Conservation (phyloP, 2,113 vertebrate species). For the Hystrix brachyura region DNA sequence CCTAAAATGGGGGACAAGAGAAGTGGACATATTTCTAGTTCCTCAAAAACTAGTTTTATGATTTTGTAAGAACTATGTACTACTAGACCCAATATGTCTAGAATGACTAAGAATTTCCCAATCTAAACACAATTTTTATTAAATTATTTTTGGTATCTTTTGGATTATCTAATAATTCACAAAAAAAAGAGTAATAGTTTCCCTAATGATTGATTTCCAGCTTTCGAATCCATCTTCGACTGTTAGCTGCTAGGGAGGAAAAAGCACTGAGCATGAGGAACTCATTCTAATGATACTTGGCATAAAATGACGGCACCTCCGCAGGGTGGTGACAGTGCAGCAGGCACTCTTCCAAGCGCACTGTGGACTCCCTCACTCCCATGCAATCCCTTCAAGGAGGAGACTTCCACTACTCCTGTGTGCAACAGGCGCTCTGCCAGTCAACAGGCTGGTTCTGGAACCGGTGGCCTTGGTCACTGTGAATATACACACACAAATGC, state of each 20-base stretch:
- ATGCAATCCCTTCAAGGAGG: background rate
- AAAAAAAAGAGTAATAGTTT: background rate
- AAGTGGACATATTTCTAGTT: background rate
- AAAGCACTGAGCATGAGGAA: background rate
- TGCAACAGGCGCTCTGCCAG: background rate
- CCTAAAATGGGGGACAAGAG: background rate
- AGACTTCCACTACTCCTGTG: background rate
- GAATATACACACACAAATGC: background rate
- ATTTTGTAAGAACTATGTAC: background rate
- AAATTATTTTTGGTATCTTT: background rate
- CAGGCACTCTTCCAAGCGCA: background rate
- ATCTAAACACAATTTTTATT: background rate
- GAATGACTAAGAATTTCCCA: constrained; percentile 9
- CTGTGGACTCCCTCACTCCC: background rate
- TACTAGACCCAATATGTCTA: background rate
- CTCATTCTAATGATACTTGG: background rate
- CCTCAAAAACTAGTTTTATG: constrained; percentile 10
- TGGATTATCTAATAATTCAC: background rate
- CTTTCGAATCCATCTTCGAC: constrained; percentile 1
- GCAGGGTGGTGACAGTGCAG: rapidly evolving
- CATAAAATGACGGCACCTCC: background rate
- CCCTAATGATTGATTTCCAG: background rate
- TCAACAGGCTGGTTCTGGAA: background rate
- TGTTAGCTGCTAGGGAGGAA: background rate
- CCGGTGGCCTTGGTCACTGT: background rate